Conservation (phyloP, 1,140 invertebrate genomes). For the Drosophila tsacasi region DNA sequence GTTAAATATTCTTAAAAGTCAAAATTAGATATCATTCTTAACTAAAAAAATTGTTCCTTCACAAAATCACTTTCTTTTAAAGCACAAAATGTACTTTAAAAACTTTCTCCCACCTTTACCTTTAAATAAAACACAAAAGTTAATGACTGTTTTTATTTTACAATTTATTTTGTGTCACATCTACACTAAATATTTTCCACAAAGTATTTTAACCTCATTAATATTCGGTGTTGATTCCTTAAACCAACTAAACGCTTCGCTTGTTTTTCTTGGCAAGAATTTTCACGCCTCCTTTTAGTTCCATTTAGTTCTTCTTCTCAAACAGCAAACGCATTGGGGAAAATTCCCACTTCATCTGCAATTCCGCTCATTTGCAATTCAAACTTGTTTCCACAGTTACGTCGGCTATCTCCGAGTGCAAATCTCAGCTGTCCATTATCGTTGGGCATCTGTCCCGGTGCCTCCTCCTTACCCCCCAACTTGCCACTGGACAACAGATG, state of each 20-base stretch:
- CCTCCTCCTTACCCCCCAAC: not conserved
- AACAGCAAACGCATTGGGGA: conserved; percentile 18
- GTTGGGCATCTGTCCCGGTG: conserved; percentile 19
- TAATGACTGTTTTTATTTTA: no score
- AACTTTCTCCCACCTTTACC: not conserved
- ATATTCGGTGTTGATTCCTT: not conserved
- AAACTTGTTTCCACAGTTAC: conserved; percentile 53
- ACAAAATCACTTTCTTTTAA: no score
- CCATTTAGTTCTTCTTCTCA: conserved; percentile 13
- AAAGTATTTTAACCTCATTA: not conserved
- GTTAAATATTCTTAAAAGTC: no score
- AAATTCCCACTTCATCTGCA: conserved; percentile 30
- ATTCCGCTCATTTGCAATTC: conserved; percentile 37
- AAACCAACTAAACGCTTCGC: not conserved
- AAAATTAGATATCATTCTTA: no score
- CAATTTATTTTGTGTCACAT: not conserved
- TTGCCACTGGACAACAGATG: conserved; percentile 6
- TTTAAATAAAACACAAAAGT: not conserved
- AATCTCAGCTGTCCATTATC: conserved; percentile 52
- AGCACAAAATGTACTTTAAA: no score
- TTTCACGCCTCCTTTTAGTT: not conserved
- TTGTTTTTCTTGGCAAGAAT: not conserved
- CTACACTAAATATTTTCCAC: not conserved
- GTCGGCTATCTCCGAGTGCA: conserved; percentile 48
- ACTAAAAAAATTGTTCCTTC: no score